Base-by-base conservation (phyloP, 2,888 invertebrate species). In the Anorthoa munda region DNA sequence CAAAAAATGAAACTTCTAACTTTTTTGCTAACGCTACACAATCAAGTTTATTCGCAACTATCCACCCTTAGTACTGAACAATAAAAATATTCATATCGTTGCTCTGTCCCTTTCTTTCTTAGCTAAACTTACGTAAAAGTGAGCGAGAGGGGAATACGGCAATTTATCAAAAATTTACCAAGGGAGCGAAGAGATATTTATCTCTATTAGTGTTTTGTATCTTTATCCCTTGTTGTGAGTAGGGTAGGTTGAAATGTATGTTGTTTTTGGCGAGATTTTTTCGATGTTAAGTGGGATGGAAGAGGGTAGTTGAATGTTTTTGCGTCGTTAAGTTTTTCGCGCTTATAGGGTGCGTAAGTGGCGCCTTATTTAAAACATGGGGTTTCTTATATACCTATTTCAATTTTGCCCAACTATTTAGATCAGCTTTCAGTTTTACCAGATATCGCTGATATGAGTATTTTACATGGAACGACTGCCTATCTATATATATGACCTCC, bases 71-170 rank as follows among this genome's bases (percentile, higher is more conserved):
- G 68, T 31, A 70, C 58, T n/a, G 60, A 58, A 73, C 75, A 87
- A 88, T 90, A 90, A 90, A 88, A 89, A 89, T 87, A 90, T 88
- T 88, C 88, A 87, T 88, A 86, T 81, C 78, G 46, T 45, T 67
- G 15, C 23, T 53, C 59, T 53, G 13, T 85, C 85, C 77, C 76
- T 76, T 55, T 86, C 82, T 65, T 26, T 64, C 76, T 50, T 11
- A 31, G 21, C 17, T 0, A 11, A 69, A 75, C 48, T 50, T 23
- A 21, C 26, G 0, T 39, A 69, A 26, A 77, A 59, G 59, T 45
- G 67, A 88, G 26, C 67, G 83, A 75, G 85, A 85, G 39, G 60
- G 15, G 13, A 0, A 71, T 69, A 74, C 55, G 73, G 69, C 83
- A 84, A 90, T 90, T 88, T 88, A 90, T 89, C 88, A 90, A 85